Evolutionary conservation across 2,113 vertebrate species (phyloP), one percentile per base, ranked within the genome.

Genomic region (Oenanthe oenanthe): DNA sequence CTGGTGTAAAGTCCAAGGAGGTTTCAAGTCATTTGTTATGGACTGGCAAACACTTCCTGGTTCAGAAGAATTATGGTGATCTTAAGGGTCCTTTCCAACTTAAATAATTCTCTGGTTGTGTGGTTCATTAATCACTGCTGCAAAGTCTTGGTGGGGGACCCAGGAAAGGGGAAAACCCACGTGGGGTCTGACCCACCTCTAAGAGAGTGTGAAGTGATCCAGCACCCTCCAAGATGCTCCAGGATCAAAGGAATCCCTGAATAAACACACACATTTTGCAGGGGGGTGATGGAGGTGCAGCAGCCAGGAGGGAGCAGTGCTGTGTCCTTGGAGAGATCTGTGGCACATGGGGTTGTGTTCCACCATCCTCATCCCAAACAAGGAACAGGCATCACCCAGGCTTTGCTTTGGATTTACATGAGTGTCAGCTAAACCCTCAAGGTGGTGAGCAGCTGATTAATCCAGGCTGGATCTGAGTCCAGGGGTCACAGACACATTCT

Each of bases 371-470:
- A 24, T 10, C 57, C 72, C 50, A 17, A 4, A 20, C 34, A 14
- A 22, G 29, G 13, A 32, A 2, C 28, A 6, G 34, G 57, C 81
- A n/a, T 10, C 58, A 40, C 50, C 70, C 22, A 61, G 60, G 50
- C 10, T 17, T 12, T 50, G 62, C 14, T 47, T 19, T 0, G 10
- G 31, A 16, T 65, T 40, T 13, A 12, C 28, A 2, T 0, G 16
- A 13, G 5, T 13, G 56, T 21, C 15, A 89, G 20, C 1, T 4
- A 51, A 54, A 40, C 25, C 28, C 34, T 22, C 31, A 5, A 22
- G 54, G 43, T 2, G 4, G 42, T 10, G 71, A 72, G 80, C 19
- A 38, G 70, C 45, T 38, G 76, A 25, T 13, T 8, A 3, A 40
- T 9, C 21, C 63, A n/a, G 56, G 54, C 8, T 70, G 63, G 38